Percentiles rank a stretch among this genome's conserved stretches.
Conservation (phyloP, 2,888 invertebrate genomes). For the Phalangium opilio region DNA sequence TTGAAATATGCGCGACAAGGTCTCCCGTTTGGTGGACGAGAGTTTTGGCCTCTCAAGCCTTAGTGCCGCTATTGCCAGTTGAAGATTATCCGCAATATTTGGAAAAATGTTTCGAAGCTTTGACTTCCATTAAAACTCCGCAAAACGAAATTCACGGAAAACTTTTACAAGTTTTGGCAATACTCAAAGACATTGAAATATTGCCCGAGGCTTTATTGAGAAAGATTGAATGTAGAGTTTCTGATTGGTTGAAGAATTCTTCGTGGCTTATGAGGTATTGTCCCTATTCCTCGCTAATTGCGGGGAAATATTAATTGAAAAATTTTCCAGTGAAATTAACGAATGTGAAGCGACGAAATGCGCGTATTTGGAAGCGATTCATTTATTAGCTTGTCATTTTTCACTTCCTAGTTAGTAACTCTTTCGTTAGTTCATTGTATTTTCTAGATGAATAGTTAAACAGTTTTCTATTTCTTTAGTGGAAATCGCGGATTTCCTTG, state of each 20-base stretch:
- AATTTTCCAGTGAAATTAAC: too few species aligned
- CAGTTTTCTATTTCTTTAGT: too few species aligned
- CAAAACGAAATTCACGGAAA: constrained; percentile 10
- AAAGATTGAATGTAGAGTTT: not conserved
- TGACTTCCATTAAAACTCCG: constrained; percentile 1
- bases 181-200: not conserved
- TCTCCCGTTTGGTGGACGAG: constrained; percentile 48
- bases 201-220: not conserved
- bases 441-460: too few species aligned
- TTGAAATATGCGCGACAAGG: constrained; percentile 47
- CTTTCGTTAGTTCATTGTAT: too few species aligned
- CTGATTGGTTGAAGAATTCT: not conserved
- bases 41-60: constrained; percentile 53
- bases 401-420: too few species aligned
- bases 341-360: too few species aligned
- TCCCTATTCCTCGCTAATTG: too few species aligned
- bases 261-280: not conserved
- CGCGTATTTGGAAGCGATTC: too few species aligned
- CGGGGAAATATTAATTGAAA: too few species aligned
- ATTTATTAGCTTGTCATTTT: too few species aligned
- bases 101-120: constrained; percentile 2
- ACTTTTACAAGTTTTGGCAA: constrained; percentile 9
- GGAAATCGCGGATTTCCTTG: too few species aligned
- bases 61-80: constrained; percentile 42
- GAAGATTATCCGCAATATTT: constrained; percentile 24